Base-by-base conservation (phyloP, 2,113 vertebrate species). In the Callaeas wilsoni region DNA sequence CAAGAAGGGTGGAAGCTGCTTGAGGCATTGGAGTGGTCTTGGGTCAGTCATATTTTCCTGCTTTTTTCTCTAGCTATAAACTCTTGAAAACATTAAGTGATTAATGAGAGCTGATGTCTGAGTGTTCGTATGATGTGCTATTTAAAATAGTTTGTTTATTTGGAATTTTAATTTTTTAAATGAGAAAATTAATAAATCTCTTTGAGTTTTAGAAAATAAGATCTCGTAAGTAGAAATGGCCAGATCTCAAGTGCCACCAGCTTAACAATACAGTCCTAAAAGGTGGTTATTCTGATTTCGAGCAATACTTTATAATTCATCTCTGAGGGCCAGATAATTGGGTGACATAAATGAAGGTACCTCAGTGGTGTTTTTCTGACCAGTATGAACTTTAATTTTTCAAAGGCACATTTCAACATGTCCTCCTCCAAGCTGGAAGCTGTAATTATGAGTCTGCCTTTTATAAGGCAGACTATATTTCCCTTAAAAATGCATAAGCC, bases 401-500 rank as follows among this genome's bases (percentile, higher is more conserved):
- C 62, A 85, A 35, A 46, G 71, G 23, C 59, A 25, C 56, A 68
- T 93, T 96, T 92, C 64, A 68, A 3, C 47, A 29, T 84, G n/a
- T 73, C 49, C 41, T 89, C 14, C 63, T 84, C 53, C 30, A 47
- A 80, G 60, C 49, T 44, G 53, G 55, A 90, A 94, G 41, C 90
- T 71, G 71, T 84, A 92, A 92, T 93, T 80, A 81, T 35, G 71
- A 64, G 44, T 47, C 52, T 94, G 73, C 60, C 59, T 88, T 87
- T 87, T 69, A 50, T 35, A 96, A 87, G 84, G 41, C 65, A 86
- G 78, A 19, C 63, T 57, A 59, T 21, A 1, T 62, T 69, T 81
- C 90, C 85, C 92, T 94, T 93, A 88, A 95, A 96, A 96, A 90
- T 89, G 94, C 77, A 32, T 93, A 90, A 93, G 76, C 44, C 60